Evolutionary conservation across 2,888 invertebrate genomes (phyloP).

Genomic region (Pardosa pseudoannulata): DNA sequence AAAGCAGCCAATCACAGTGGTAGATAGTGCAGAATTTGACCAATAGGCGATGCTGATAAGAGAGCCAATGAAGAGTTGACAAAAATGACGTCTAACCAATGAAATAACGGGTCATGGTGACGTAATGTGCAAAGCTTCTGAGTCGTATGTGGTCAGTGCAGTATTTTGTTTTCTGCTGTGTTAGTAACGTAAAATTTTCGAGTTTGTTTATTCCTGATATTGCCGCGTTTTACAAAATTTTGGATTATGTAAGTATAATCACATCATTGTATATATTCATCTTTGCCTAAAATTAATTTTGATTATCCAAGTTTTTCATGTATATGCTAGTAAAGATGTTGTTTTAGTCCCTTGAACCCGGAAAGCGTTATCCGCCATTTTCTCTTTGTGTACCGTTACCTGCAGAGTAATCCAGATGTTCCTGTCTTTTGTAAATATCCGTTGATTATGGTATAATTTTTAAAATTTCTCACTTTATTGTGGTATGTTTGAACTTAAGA

Average conservation of each 20-base stretch:
- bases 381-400: slow-evolving; percentile 66
- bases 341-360: slow-evolving; percentile 32
- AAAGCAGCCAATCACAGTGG: slow-evolving; percentile 35
- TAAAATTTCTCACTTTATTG: too few species aligned
- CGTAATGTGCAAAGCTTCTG: slow-evolving; percentile 67
- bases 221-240: slow-evolving; percentile 29
- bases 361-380: slow-evolving; percentile 59
- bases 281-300: background rate
- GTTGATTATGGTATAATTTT: too few species aligned
- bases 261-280: background rate
- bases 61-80: slow-evolving; percentile 54
- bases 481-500: too few species aligned
- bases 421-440: background rate
- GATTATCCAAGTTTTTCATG: background rate
- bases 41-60: slow-evolving; percentile 47
- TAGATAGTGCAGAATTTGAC: background rate
- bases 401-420: slow-evolving; percentile 4
- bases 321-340: background rate
- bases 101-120: slow-evolving; percentile 60
- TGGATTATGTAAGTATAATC: slow-evolving; percentile 33
- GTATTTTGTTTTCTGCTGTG: slow-evolving; percentile 65
- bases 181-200: slow-evolving; percentile 49
- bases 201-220: slow-evolving; percentile 53
- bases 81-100: slow-evolving; percentile 66
- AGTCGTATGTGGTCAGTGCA: slow-evolving; percentile 68